Conservation (phyloP, 2,113 vertebrate genomes). For the Danio rerio region GRCz12tu NC_133185.1:30204501-30205000, state of each 20-base stretch:
- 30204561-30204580: neutral
- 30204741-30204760: conserved; percentile 78
- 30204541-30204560: conserved; percentile 81
- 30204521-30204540: conserved; percentile 93
- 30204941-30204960: neutral
- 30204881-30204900: too few species aligned
- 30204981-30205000: neutral
- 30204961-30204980: neutral
- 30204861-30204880: too few species aligned
- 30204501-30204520: conserved; percentile 89
- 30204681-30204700: conserved; percentile 94
- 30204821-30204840: too few species aligned
- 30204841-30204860: too few species aligned
- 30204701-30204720: conserved; percentile 93
- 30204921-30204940: neutral
- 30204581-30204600: neutral
- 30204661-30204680: conserved; percentile 73
- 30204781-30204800: too few species aligned
- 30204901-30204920: too few species aligned
- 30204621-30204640: neutral
- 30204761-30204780: neutral
- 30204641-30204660: neutral
- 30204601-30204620: neutral
- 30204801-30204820: too few species aligned
- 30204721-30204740: conserved; percentile 91